Base-by-base conservation (phyloP, 2,113 vertebrate genomes). In the Platichthys stellatus region DNA sequence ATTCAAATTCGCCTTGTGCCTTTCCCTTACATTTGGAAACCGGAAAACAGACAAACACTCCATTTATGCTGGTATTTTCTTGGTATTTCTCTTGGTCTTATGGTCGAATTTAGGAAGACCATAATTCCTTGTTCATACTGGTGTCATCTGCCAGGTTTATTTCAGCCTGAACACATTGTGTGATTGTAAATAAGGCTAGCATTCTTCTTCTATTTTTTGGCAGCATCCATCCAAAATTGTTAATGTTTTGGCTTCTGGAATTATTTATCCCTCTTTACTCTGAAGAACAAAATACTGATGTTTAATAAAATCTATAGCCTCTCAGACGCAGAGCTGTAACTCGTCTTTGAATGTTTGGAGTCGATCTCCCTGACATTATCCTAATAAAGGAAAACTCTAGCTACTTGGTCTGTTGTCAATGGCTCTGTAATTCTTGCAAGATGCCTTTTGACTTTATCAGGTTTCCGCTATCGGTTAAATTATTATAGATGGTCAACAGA, bases 131-230 rank as follows among this genome's bases (percentile, higher is more conserved):
- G 61, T 53, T 79, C 63, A 31, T 68, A 18, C 4, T n/a, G 61
- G 61, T 18, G 23, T 76, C 43, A 45, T 81, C 15, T 70, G 20
- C 73, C 6, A 64, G 61, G 15, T 70, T 57, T 24, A 60, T 72
- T 72, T 79, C 54, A 31, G 28, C 10, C 38, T 9, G 23, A 67
- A 69, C 72, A 69, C 80, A 72, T 78, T 23, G 43, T 60, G 60
- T 3, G 2, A 57, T 28, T 65, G 60, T 71, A 76, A 78, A 70
- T 62, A 57, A 69, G 67, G 69, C 14, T 56, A 4, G 23, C 71
- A 64, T 74, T 80, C 62, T 76, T 69, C 59, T 66, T 83, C 28
- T 51, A 38, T 63, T 60, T 72, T 69, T 69, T 69, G 78, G 80
- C 65, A 66, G 51, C 62, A 23, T 40, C 38, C 31, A 24, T 80